These are phyloP conservation scores for Psilopsiagon aurifrons DNA, from an alignment of 2,113 vertebrate genomes.

Conservation along the genomic window DNA sequence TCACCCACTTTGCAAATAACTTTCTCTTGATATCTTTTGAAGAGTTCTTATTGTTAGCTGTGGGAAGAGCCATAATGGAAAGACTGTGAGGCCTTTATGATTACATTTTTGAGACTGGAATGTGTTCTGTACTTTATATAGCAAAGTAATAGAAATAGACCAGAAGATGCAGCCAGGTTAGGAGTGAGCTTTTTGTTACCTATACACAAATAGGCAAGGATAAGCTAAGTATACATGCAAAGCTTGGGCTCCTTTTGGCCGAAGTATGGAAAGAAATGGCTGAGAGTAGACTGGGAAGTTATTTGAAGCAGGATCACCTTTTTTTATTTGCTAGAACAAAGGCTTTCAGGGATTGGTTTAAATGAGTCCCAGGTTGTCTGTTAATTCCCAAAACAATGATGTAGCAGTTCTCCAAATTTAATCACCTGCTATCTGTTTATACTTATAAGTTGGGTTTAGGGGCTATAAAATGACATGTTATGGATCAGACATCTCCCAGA, in stretches of 20 bases:
- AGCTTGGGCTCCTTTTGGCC: neutral
- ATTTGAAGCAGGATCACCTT: neutral
- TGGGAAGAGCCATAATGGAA: neutral
- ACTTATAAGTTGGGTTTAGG: neutral
- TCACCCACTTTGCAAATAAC: neutral
- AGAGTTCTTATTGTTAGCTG: neutral
- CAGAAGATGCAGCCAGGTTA: neutral
- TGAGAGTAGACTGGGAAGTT: neutral
- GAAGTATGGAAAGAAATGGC: neutral
- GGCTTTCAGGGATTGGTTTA: neutral
- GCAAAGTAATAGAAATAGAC: neutral
- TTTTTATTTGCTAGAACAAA: neutral
- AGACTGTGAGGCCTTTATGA: neutral
- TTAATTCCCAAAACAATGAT: neutral
- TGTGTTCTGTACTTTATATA: neutral
- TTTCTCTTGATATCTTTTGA: neutral
- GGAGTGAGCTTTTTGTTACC: neutral
- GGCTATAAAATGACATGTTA: neutral
- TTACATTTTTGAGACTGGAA: neutral
- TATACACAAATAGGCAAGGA: neutral
- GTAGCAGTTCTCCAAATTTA: neutral
- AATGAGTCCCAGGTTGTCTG: neutral
- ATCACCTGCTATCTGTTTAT: neutral
- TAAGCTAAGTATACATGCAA: neutral
- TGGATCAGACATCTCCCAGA: neutral